Conservation (phyloP, 2,888 invertebrate genomes). For the Plebejus melissa region DNA sequence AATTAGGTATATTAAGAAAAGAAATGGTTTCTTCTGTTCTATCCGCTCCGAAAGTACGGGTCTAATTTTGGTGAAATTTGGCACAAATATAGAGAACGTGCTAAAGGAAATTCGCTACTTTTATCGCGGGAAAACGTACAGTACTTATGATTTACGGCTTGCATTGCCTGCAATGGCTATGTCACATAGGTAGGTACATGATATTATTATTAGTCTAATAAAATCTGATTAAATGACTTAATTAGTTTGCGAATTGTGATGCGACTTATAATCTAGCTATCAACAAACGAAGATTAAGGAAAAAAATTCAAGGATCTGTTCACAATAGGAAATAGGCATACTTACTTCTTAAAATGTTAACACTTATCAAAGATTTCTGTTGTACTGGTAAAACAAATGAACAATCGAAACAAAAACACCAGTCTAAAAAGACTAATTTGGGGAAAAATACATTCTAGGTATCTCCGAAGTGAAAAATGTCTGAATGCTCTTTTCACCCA, state of each 20-base stretch:
- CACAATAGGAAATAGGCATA: too few species aligned
- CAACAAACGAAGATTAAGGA: too few species aligned
- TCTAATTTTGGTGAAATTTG: not conserved
- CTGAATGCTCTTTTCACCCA: slow-evolving; percentile 10
- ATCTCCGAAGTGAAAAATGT: not conserved
- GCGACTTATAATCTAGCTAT: too few species aligned
- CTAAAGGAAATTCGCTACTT: too few species aligned
- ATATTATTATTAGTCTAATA: too few species aligned
- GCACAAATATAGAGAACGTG: not conserved
- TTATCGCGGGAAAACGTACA: not conserved
- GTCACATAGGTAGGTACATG: too few species aligned
- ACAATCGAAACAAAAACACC: not conserved
- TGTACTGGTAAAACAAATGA: not conserved
- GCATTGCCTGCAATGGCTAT: too few species aligned
- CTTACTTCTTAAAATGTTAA: not conserved
- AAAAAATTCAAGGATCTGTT: too few species aligned
- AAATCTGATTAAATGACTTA: too few species aligned
- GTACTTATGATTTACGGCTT: too few species aligned
- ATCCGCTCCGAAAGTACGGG: not conserved
- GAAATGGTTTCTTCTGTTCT: not conserved
- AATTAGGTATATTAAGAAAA: not conserved
- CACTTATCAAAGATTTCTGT: too few species aligned
- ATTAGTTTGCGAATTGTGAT: too few species aligned
- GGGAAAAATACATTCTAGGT: not conserved
- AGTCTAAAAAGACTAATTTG: not conserved